Conservation (phyloP, 23 tunicate species). For the Clavelina lepadiformis region DNA sequence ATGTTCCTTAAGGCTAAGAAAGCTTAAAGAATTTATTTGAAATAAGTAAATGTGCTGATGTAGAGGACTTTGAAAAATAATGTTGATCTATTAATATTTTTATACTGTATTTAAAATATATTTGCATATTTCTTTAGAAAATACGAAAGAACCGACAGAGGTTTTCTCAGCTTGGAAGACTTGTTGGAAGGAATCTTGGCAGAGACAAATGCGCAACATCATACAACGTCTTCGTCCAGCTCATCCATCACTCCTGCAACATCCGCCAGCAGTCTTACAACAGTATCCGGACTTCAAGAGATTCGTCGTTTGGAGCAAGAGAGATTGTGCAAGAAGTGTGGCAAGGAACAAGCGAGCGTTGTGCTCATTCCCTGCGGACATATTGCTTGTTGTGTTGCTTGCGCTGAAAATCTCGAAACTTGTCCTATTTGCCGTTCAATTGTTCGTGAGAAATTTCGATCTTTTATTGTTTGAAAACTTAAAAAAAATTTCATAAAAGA, state of each 20-base stretch:
- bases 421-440: constrained; percentile 39
- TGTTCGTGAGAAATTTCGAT: constrained; percentile 19
- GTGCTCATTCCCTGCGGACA: constrained; percentile 77
- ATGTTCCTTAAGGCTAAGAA: not conserved
- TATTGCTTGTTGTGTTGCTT: constrained; percentile 39
- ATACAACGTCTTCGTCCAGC: too few relatives aligned
- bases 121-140: constrained; percentile 13
- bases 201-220: not conserved
- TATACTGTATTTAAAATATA: too few relatives aligned
- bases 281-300: constrained; percentile 4
- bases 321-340: constrained; percentile 38
- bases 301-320: constrained; percentile 24
- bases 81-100: too few relatives aligned
- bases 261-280: too few relatives aligned
- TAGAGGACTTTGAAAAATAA: too few relatives aligned
- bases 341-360: constrained; percentile 27
- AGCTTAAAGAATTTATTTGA: too few relatives aligned
- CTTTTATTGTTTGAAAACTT: too few relatives aligned
- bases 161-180: constrained; percentile 18
- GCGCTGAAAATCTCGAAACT: constrained; percentile 8
- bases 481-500: too few relatives aligned
- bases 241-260: too few relatives aligned
- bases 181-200: constrained; percentile 21
- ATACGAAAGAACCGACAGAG: constrained; percentile 14
- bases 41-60: not conserved